These are phyloP conservation scores for Potorous gilbertii DNA, from an alignment of 2,797 vertebrate genomes.

Conservation along the genomic window DNA sequence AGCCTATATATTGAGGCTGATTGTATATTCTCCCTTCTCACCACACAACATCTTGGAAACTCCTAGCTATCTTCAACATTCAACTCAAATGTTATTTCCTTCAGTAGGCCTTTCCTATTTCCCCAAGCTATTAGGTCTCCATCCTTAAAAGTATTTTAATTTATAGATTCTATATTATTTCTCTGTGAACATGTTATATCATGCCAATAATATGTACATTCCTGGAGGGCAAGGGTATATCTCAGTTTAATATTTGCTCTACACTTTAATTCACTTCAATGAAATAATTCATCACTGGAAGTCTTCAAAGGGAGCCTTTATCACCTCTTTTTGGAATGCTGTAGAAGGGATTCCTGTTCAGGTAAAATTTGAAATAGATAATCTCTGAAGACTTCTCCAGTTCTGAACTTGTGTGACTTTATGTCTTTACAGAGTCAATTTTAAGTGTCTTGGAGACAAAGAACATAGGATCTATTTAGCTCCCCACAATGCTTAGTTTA, in stretches of 20 bases:
- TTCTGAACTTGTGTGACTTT: not conserved
- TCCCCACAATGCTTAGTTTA: not conserved
- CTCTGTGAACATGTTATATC: not conserved
- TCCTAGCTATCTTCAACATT: not conserved
- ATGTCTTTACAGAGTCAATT: not conserved
- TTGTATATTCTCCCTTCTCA: not conserved
- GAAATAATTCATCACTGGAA: not conserved
- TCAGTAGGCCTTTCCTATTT: not conserved
- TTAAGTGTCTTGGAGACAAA: not conserved
- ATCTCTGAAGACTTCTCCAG: not conserved
- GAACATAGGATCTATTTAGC: not conserved
- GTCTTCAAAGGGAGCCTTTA: not conserved
- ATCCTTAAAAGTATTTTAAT: not conserved
- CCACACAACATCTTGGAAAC: not conserved
- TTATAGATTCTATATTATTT: not conserved
- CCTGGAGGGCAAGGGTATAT: not conserved
- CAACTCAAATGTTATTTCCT: not conserved
- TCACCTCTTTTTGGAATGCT: not conserved
- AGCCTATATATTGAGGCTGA: not conserved
- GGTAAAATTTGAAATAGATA: not conserved
- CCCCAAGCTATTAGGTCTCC: not conserved
- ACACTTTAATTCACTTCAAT: not conserved
- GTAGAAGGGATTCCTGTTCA: not conserved
- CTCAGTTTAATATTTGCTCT: not conserved
- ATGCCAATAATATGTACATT: not conserved